Evolutionary conservation across 2,888 invertebrate genomes (phyloP).

Genomic region (Tholera decimalis): DNA sequence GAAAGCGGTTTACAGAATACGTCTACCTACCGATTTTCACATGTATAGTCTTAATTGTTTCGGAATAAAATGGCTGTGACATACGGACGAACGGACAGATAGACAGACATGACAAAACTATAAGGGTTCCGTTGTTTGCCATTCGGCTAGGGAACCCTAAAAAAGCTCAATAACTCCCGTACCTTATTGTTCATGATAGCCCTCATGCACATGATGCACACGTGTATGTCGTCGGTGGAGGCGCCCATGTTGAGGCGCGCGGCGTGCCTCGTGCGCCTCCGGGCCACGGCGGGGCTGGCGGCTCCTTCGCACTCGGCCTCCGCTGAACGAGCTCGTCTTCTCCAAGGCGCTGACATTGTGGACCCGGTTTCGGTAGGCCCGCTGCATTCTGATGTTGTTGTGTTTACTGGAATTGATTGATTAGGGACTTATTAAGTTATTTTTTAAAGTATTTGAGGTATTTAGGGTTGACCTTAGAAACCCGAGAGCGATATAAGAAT

Average conservation of each 20-base stretch:
- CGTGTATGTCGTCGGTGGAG: slow-evolving; percentile 99
- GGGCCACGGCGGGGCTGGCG: slow-evolving; percentile 81
- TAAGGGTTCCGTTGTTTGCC: no score
- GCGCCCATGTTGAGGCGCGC: slow-evolving; percentile 98
- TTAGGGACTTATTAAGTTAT: neutral
- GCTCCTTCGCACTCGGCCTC: slow-evolving; percentile 80
- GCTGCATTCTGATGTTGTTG: slow-evolving; percentile 87
- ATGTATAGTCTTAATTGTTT: no score
- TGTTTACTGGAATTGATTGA: slow-evolving; percentile 74
- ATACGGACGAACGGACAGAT: no score
- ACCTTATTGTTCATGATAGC: slow-evolving; percentile 99
- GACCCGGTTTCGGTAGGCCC: slow-evolving; percentile 79
- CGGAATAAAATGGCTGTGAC: no score
- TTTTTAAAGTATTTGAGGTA: no score
- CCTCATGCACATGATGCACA: slow-evolving; percentile 99
- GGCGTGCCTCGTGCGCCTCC: slow-evolving; percentile 95
- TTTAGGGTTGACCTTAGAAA: no score
- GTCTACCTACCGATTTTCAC: no score
- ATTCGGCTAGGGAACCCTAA: no score
- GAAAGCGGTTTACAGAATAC: no score
- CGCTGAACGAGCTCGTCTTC: slow-evolving; percentile 79
- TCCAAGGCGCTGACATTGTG: slow-evolving; percentile 83
- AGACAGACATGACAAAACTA: no score
- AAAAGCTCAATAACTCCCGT: no score
- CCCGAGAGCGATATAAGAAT: no score